A percentile compares a stretch with the other conserved stretches of the same genome.
Evolutionary conservation across 2,888 invertebrate genomes (phyloP).

Genomic region (Diabrotica balteata): DNA sequence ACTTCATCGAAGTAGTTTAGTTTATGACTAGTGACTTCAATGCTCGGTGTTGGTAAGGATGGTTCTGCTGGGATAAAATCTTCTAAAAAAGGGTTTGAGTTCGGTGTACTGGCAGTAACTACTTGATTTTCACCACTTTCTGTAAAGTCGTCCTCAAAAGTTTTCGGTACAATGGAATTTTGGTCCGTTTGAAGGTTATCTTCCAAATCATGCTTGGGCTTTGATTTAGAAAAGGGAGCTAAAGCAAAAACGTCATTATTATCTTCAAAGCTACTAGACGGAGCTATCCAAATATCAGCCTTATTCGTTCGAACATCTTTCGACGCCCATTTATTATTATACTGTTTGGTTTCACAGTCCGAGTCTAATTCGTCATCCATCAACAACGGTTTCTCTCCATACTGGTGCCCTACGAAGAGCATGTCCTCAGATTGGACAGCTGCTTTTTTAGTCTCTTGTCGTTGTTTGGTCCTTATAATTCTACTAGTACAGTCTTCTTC

Average conservation of each 20-base stretch:
- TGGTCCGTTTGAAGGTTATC: constrained; percentile 4
- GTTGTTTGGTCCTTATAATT: constrained; percentile 62
- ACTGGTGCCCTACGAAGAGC: constrained; percentile 75
- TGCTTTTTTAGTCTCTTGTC: constrained; percentile 59
- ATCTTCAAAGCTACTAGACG: constrained; percentile 58
- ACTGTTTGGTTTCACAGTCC: constrained; percentile 61
- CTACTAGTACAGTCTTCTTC: constrained; percentile 66
- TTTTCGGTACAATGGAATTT: constrained; percentile 10
- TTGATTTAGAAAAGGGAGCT: constrained; percentile 68
- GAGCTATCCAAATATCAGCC: constrained; percentile 54
- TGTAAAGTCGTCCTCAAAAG: constrained; percentile 19
- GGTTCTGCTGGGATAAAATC: constrained; percentile 35
- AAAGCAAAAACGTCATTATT: constrained; percentile 72
- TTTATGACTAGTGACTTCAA: constrained; percentile 40
- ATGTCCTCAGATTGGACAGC: constrained; percentile 61
- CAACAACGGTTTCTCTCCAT: constrained; percentile 76
- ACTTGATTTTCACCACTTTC: constrained; percentile 17
- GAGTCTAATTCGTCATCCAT: constrained; percentile 80
- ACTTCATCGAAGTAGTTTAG: constrained; percentile 37
- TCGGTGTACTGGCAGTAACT: constrained; percentile 27
- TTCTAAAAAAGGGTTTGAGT: constrained; percentile 54
- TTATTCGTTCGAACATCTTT: constrained; percentile 46
- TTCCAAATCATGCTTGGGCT: constrained; percentile 31
- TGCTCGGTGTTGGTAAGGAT: constrained; percentile 23
- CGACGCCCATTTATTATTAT: constrained; percentile 30